Evolutionary conservation across 2,113 vertebrate species (phyloP).

Genomic region (Patagioenas fasciata): DNA sequence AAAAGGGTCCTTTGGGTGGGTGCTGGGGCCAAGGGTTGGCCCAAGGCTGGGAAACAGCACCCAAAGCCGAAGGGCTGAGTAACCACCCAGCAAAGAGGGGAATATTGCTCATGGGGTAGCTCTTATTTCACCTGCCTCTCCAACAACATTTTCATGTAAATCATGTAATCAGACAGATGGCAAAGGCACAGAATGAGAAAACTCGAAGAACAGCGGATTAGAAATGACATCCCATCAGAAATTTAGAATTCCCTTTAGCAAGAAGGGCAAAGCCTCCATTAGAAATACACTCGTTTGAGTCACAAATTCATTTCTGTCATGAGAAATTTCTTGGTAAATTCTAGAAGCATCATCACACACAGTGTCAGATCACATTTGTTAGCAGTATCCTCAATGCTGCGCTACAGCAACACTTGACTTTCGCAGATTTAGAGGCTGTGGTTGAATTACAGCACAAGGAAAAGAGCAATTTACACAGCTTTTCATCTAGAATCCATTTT

Average conservation of each 20-base stretch:
- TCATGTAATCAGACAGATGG: background rate
- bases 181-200: background rate
- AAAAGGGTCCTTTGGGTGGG: background rate
- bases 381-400: background rate
- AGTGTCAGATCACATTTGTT: fast-evolving
- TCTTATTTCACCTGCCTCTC: background rate
- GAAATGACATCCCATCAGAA: background rate
- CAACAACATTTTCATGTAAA: background rate
- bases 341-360: fast-evolving
- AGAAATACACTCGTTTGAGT: background rate
- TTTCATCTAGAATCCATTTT: background rate
- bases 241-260: background rate
- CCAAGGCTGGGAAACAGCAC: background rate
- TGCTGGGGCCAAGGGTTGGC: background rate
- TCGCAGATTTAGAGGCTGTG: background rate
- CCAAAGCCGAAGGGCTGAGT: background rate
- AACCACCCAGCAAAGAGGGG: background rate
- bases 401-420: background rate
- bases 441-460: background rate
- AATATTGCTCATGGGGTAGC: fast-evolving
- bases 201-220: background rate
- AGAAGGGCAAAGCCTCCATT: background rate
- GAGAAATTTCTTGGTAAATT: background rate
- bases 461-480: background rate
- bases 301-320: background rate